phyloP scores from a whole-genome alignment of 1,140 invertebrate species.

The Platyscapa corneri region DNA sequence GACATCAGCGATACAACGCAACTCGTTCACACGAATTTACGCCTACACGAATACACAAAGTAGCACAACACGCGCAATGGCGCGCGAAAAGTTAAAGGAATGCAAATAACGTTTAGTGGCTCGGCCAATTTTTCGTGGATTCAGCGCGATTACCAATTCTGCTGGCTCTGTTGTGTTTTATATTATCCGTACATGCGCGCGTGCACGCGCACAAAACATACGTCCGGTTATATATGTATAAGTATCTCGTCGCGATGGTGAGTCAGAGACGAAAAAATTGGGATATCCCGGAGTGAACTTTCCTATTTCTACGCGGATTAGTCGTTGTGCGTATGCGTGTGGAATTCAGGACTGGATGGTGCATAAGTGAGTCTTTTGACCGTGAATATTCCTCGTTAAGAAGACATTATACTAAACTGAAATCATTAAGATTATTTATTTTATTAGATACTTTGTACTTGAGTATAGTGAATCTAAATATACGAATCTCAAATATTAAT shows the following conservation, averaged over 20 bases:
- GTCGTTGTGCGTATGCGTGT: not conserved
- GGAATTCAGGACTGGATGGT: constrained; percentile 1
- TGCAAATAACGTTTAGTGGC: constrained; percentile 32
- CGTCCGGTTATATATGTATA: not conserved
- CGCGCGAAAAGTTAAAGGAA: constrained; percentile 42
- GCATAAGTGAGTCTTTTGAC: constrained; percentile 30
- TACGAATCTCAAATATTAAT: not conserved
- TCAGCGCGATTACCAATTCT: constrained; percentile 20
- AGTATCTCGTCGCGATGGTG: not conserved
- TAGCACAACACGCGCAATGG: constrained; percentile 41
- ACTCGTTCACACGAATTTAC: not conserved
- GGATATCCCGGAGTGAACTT: constrained; percentile 35
- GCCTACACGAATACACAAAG: constrained; percentile 12
- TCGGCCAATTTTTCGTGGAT: constrained; percentile 16
- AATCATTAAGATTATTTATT: constrained; percentile 11
- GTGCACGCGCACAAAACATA: not conserved
- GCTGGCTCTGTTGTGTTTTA: not conserved
- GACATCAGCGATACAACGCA: not conserved
- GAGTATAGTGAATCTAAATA: not conserved
- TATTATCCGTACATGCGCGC: not conserved
- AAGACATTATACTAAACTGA: constrained; percentile 26
- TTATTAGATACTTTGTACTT: not conserved
- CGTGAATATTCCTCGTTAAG: constrained; percentile 33
- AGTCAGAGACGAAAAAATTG: constrained; percentile 9
- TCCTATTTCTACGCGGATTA: constrained; percentile 23